These are phyloP conservation scores for Pteropus rufus DNA, from an alignment of 2,797 vertebrate species.

Conservation along the genomic window DNA sequence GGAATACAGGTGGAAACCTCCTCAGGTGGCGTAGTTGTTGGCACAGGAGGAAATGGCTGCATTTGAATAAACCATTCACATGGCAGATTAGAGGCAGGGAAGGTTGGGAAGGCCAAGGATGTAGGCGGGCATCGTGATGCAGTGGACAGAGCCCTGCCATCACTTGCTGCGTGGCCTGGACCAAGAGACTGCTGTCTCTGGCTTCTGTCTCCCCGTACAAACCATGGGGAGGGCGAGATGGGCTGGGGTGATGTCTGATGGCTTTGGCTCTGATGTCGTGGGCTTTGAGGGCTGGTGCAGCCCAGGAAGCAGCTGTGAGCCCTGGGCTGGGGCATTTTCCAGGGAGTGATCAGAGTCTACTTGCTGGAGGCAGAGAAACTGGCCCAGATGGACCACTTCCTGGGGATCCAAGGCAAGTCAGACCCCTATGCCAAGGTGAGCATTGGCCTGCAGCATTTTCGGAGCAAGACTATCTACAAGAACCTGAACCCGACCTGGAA, in stretches of 20 bases:
- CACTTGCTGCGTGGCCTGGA: background rate
- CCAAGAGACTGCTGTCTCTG: background rate
- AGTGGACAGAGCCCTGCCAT: background rate
- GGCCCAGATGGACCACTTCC: constrained; percentile 91
- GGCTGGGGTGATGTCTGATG: background rate
- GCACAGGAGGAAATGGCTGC: background rate
- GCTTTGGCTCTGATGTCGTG: background rate
- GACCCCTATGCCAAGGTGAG: constrained; percentile 92
- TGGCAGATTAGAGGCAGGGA: background rate
- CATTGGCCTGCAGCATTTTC: constrained; percentile 86
- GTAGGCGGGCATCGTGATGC: background rate
- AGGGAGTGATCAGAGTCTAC: constrained; percentile 94
- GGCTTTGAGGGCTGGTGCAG: background rate
- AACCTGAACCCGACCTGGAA: constrained; percentile 92
- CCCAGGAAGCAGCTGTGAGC: background rate
- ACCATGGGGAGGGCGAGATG: fast-evolving
- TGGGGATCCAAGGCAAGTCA: constrained; percentile 95
- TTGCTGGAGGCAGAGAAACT: constrained; percentile 91
- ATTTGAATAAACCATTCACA: background rate
- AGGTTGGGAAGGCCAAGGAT: background rate
- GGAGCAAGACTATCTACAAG: constrained; percentile 91
- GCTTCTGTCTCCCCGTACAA: background rate
- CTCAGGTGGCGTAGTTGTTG: background rate
- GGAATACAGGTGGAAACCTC: background rate
- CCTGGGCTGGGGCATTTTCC: constrained; percentile 1